Evolutionary conservation across 2,113 vertebrate genomes (phyloP).

Genomic region (Antennarius striatus): DNA sequence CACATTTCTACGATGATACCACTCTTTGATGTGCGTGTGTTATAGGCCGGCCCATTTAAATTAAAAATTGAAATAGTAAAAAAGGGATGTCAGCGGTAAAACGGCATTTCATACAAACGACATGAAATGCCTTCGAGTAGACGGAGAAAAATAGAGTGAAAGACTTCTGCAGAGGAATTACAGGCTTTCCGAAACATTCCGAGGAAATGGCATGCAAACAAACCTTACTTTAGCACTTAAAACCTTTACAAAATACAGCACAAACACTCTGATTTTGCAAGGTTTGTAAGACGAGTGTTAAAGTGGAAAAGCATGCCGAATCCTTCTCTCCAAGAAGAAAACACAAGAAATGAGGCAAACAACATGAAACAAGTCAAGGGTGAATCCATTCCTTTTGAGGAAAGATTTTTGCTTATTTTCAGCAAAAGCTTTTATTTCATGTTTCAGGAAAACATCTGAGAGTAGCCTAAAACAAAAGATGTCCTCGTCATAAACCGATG

Average conservation of each 20-base stretch:
- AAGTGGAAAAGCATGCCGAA: slow-evolving; percentile 47
- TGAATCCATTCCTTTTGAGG: neutral
- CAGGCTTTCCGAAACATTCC: slow-evolving; percentile 24
- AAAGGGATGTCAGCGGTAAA: slow-evolving; percentile 43
- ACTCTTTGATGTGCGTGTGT: slow-evolving; percentile 66
- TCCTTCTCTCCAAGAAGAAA: slow-evolving; percentile 42
- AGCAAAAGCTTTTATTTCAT: slow-evolving; percentile 3
- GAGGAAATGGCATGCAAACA: slow-evolving; percentile 50
- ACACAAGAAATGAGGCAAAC: slow-evolving; percentile 5
- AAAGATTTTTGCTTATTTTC: slow-evolving; percentile 1
- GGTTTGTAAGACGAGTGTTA: slow-evolving; percentile 10
- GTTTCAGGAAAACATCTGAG: slow-evolving; percentile 2
- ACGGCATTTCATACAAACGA: slow-evolving; percentile 53
- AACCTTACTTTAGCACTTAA: slow-evolving; percentile 13
- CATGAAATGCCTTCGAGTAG: slow-evolving; percentile 56
- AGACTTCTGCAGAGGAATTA: slow-evolving; percentile 39
- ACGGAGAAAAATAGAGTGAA: slow-evolving; percentile 29
- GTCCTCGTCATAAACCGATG: slow-evolving; percentile 17
- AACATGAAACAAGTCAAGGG: slow-evolving; percentile 18
- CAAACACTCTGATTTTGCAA: slow-evolving; percentile 24
- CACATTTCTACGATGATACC: slow-evolving; percentile 57
- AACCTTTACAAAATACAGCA: slow-evolving; percentile 33
- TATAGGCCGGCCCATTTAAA: slow-evolving; percentile 62
- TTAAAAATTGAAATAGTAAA: slow-evolving; percentile 73
- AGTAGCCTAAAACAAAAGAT: neutral